Conservation (phyloP, 2,888 invertebrate species). For the Drosophila kokeensis region DNA sequence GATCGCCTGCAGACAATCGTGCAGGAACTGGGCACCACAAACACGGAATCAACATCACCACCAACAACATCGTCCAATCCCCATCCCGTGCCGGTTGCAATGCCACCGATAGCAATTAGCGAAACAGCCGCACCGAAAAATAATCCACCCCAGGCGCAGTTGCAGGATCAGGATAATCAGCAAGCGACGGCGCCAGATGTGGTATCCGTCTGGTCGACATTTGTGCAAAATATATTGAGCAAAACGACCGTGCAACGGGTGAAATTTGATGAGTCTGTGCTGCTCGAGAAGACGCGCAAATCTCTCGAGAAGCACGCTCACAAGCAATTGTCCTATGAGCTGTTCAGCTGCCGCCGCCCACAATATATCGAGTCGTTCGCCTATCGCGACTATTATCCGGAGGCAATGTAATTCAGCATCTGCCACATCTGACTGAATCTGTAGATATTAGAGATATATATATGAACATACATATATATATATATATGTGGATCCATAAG, state of each 20-base stretch:
- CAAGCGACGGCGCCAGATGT: conserved; percentile 12
- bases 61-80: not conserved
- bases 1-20: conserved; percentile 78
- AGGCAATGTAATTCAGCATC: conserved; percentile 48
- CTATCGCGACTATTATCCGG: conserved; percentile 81
- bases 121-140: not conserved
- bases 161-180: conserved; percentile 11
- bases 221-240: conserved; percentile 87
- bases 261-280: conserved; percentile 89
- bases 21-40: conserved; percentile 50
- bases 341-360: conserved; percentile 92
- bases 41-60: not conserved
- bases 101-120: not conserved
- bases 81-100: conserved; percentile 4
- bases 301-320: conserved; percentile 88
- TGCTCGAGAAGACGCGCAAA: conserved; percentile 88
- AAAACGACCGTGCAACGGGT: conserved; percentile 85
- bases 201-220: conserved; percentile 86
- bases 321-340: conserved; percentile 88
- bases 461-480: conserved; percentile 7
- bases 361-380: conserved; percentile 84
- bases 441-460: conserved; percentile 57
- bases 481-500: not conserved
- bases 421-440: conserved; percentile 62
- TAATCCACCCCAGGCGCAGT: not conserved